Percentiles rank a stretch among this genome's conserved stretches.
Conservation (phyloP, 2,888 invertebrate species). For the Cephus runcator region DNA sequence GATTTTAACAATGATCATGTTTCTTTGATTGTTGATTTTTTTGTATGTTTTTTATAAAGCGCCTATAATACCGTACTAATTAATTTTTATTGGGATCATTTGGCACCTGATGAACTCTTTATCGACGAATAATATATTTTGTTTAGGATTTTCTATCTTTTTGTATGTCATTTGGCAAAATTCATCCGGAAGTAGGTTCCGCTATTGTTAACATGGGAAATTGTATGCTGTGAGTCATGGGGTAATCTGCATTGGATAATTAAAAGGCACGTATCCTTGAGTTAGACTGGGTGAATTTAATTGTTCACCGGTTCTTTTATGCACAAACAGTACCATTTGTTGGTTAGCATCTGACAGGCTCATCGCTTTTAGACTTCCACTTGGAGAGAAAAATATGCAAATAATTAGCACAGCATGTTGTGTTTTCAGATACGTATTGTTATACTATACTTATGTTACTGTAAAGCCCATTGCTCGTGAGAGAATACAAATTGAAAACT, state of each 20-base stretch:
- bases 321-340: not conserved
- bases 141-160: not conserved
- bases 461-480: not conserved
- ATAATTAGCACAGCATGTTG: conserved; percentile 15
- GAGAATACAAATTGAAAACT: not conserved
- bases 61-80: not conserved
- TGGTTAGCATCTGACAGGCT: not conserved
- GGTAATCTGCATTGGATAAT: not conserved
- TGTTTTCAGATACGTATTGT: conserved; percentile 5
- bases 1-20: not conserved
- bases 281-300: not conserved
- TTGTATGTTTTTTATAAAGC: not conserved
- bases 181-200: not conserved
- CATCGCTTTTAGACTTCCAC: not conserved
- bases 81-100: not conserved
- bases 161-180: not conserved
- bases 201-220: not conserved
- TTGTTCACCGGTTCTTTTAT: not conserved
- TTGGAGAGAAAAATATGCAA: conserved; percentile 15
- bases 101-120: too few relatives aligned
- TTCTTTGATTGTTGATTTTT: not conserved
- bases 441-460: conserved; percentile 12
- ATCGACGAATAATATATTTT: too few relatives aligned
- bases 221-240: not conserved
- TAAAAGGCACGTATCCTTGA: not conserved